phyloP scores from a whole-genome alignment of 2,113 vertebrate species.

The Actinemys pallida region DNA sequence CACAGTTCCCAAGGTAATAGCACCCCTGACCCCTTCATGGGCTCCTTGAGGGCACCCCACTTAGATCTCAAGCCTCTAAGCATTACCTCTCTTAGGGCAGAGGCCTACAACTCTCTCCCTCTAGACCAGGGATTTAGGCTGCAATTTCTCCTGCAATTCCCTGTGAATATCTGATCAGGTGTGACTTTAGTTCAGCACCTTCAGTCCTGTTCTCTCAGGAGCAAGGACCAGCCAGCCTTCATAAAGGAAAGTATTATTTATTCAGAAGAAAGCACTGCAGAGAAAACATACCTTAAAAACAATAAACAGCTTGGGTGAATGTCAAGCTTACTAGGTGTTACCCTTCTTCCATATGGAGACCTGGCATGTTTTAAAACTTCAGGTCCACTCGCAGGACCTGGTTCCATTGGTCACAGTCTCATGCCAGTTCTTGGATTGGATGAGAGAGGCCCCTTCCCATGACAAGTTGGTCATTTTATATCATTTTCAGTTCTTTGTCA shows the following conservation, averaged over 20 bases:
- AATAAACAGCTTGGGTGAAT: background rate
- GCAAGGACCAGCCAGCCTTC: background rate
- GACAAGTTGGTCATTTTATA: background rate
- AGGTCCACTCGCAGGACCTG: background rate
- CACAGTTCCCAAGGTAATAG: background rate
- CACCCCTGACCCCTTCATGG: background rate
- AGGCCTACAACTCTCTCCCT: background rate
- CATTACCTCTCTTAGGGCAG: background rate
- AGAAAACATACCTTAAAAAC: background rate
- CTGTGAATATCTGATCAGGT: background rate
- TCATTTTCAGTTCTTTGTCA: background rate
- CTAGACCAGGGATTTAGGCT: background rate
- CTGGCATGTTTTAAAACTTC: background rate
- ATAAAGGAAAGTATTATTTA: background rate
- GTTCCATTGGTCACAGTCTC: background rate
- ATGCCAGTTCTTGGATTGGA: background rate
- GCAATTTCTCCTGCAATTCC: background rate
- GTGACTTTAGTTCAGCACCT: background rate
- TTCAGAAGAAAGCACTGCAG: background rate
- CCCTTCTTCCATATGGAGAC: background rate
- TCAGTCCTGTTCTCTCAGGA: background rate
- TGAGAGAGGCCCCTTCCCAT: background rate
- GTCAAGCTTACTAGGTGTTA: background rate
- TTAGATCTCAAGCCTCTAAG: background rate
- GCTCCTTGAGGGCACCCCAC: background rate